These are phyloP conservation scores for Psilopogon haemacephalus DNA, from an alignment of 2,113 vertebrate genomes.

Conservation along the genomic window DNA sequence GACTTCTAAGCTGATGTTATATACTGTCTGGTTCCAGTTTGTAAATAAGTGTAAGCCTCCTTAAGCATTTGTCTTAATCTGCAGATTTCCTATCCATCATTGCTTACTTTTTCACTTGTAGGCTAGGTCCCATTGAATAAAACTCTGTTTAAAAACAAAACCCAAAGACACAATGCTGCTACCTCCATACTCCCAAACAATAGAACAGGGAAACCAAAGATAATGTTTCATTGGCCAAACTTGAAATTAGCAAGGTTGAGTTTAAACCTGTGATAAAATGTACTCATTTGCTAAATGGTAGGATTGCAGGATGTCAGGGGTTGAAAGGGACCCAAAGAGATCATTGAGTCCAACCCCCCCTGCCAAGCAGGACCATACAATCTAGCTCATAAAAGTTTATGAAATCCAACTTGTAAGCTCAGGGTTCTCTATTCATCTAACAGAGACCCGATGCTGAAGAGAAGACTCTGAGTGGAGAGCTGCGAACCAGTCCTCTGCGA, in stretches of 20 bases:
- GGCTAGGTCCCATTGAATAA: neutral
- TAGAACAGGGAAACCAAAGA: neutral
- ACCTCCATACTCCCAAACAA: neutral
- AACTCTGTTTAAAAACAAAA: neutral
- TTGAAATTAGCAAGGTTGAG: neutral
- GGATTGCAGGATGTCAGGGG: too few species aligned
- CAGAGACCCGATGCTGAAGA: slow-evolving; percentile 91
- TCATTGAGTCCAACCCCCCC: too few species aligned
- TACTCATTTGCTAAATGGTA: neutral
- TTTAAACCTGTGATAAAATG: neutral
- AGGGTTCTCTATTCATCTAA: neutral
- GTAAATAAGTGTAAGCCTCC: slow-evolving; percentile 42
- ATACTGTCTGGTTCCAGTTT: neutral
- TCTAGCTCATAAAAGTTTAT: too few species aligned
- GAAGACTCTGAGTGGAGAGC: slow-evolving; percentile 80
- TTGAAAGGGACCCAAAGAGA: too few species aligned
- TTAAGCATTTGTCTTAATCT: slow-evolving; percentile 31
- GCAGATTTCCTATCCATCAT: neutral
- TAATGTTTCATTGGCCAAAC: neutral
- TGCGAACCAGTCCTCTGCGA: slow-evolving; percentile 86
- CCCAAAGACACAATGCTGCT: too few species aligned
- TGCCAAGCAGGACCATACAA: too few species aligned
- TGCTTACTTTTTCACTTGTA: neutral
- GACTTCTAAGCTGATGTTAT: slow-evolving; percentile 21
- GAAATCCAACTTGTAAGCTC: neutral